Percentiles rank a stretch among this genome's conserved stretches.
These are phyloP conservation scores for Indri indri DNA, from an alignment of 2,113 vertebrate species.

Conservation along the genomic window DNA sequence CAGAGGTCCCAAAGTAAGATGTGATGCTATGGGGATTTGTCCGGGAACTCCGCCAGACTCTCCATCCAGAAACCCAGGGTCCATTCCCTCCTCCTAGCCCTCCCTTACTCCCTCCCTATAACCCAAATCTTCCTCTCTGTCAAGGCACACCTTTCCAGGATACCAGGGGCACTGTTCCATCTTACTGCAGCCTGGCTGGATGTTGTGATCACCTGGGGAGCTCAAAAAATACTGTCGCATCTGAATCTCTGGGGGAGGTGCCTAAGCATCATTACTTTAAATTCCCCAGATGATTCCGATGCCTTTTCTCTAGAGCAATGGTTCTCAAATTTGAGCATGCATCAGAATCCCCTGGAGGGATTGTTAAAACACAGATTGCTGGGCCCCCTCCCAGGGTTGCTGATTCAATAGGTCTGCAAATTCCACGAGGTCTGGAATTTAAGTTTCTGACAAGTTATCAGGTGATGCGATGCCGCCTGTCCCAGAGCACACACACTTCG, in stretches of 20 bases:
- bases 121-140: not conserved
- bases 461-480: not conserved
- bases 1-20: not conserved
- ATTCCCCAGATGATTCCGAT: not conserved
- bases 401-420: not conserved
- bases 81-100: not conserved
- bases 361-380: not conserved
- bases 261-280: not conserved
- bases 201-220: not conserved
- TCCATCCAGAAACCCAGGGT: not conserved
- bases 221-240: not conserved
- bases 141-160: not conserved
- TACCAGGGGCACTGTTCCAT: not conserved
- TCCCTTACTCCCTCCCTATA: not conserved
- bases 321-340: not conserved
- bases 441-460: not conserved
- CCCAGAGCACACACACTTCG: not conserved
- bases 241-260: not conserved
- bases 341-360: not conserved
- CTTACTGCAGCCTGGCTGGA: not conserved
- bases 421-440: not conserved
- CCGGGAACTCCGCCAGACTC: not conserved
- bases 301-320: not conserved
- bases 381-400: not conserved
- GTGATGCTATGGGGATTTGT: not conserved